These are phyloP conservation scores for Anthoscopus minutus DNA, from an alignment of 2,113 vertebrate genomes.

Conservation along the genomic window DNA sequence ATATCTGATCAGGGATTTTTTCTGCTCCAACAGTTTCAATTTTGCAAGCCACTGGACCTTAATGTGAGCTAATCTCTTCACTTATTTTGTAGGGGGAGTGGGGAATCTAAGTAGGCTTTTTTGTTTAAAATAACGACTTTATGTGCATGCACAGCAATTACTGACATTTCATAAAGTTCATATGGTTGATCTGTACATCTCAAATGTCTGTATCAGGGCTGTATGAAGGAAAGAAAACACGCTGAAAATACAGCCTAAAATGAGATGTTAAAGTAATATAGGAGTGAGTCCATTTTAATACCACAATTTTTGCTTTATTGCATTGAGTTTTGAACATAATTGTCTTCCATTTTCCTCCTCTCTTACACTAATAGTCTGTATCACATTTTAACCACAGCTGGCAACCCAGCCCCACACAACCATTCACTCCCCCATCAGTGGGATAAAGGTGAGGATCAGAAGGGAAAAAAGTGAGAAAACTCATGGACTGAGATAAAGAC, in stretches of 20 bases:
- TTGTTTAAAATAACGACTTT: conserved; percentile 28
- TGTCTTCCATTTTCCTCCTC: neutral
- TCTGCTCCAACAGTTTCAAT: conserved; percentile 58
- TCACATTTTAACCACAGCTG: neutral
- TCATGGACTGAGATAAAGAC: neutral
- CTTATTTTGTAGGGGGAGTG: neutral
- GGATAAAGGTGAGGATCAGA: neutral
- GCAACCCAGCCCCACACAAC: neutral
- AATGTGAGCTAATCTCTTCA: conserved; percentile 52
- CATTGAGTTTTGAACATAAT: neutral
- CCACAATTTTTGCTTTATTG: conserved; percentile 4
- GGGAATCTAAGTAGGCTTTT: neutral
- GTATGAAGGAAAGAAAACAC: neutral
- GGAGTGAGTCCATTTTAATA: neutral
- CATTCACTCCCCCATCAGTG: neutral
- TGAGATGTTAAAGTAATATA: neutral
- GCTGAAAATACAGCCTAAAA: neutral
- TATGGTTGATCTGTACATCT: neutral
- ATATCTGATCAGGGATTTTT: conserved; percentile 58
- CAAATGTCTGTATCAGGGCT: neutral
- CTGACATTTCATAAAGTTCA: conserved; percentile 63
- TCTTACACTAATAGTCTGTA: neutral
- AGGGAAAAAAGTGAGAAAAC: neutral
- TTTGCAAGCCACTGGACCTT: conserved; percentile 67
- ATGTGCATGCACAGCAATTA: conserved; percentile 19